A percentile compares a stretch with the other conserved stretches of the same genome.
Conservation (phyloP, 1,140 invertebrate species). For the Luehdorfia chinensis region DNA sequence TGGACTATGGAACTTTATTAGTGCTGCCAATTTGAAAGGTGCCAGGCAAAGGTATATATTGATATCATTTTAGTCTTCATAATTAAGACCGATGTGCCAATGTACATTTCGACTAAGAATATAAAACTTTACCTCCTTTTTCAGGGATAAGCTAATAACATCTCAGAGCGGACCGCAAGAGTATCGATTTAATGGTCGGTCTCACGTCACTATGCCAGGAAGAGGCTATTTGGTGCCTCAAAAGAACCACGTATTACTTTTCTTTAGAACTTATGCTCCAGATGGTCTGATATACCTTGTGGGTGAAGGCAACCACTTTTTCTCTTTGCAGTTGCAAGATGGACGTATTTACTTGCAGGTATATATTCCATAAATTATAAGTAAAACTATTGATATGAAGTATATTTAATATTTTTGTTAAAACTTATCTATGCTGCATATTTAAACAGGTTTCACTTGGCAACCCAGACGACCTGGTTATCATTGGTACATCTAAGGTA, state of each 20-base stretch:
- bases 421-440: too few relatives aligned
- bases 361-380: conserved; percentile 20
- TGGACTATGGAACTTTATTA: conserved; percentile 97
- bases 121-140: conserved; percentile 14
- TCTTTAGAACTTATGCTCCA: conserved; percentile 91
- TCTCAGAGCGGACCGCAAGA: conserved; percentile 79
- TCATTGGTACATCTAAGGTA: conserved; percentile 76
- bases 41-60: conserved; percentile 84
- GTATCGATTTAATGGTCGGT: conserved; percentile 88
- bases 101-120: too few relatives aligned
- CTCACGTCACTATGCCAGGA: conserved; percentile 51
- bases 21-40: conserved; percentile 85
- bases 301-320: conserved; percentile 85
- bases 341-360: conserved; percentile 86
- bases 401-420: too few relatives aligned
- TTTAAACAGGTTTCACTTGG: conserved; percentile 62
- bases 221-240: conserved; percentile 45
- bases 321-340: conserved; percentile 89
- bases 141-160: conserved; percentile 81
- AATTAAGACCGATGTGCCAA: too few relatives aligned
- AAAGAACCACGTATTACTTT: conserved; percentile 63
- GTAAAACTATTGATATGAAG: too few relatives aligned
- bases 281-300: conserved; percentile 94
- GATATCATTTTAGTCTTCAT: too few relatives aligned
- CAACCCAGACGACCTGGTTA: conserved; percentile 71